Evolutionary conservation across 2,113 vertebrate genomes (phyloP), one percentile per base, ranked within the genome.

Genomic region (Donacobius atricapilla): DNA sequence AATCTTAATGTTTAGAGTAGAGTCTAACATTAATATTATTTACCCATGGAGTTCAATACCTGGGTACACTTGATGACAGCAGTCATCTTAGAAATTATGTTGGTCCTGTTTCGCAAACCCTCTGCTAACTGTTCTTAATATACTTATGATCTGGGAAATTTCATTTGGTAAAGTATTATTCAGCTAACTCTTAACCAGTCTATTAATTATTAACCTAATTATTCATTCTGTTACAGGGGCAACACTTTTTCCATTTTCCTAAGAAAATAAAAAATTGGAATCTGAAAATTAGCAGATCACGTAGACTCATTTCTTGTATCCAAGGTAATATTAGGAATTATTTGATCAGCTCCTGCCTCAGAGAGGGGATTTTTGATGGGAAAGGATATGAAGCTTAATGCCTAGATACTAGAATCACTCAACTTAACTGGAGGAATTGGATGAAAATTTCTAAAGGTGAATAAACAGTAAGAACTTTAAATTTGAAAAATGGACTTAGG

Each of bases 271-370:
- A 56, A 63, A 31, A 30, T 5, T 72, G 10, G 20, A 40, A 83
- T 4, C 35, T 51, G 19, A 65, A 81, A 64, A 51, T 11, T 1
- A 33, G 1, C 1, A 4, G 22, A 35, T 3, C 6, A 11, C 39
- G 12, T 10, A 40, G 15, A 20, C 9, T 66, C n/a, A 19, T 8
- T 75, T 79, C 66, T 11, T 63, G 24, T 54, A 51, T 45, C 18
- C 11, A 45, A 31, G 13, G 13, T 61, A 66, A 22, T n/a, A 18
- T 61, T 63, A 72, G 27, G 28, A 80, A 51, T 30, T 60, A n/a
- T 72, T 35, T 81, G 50, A 42, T 51, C 23, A 37, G 15, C 58
- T 63, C 15, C 6, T 70, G 28, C 20, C 13, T 57, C 33, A 20
- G 27, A 48, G 48, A 72, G 31, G 17, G 11, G 11, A 42, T 81